Conservation (phyloP, 1,140 invertebrate genomes). For the Lepidurus apus region DNA sequence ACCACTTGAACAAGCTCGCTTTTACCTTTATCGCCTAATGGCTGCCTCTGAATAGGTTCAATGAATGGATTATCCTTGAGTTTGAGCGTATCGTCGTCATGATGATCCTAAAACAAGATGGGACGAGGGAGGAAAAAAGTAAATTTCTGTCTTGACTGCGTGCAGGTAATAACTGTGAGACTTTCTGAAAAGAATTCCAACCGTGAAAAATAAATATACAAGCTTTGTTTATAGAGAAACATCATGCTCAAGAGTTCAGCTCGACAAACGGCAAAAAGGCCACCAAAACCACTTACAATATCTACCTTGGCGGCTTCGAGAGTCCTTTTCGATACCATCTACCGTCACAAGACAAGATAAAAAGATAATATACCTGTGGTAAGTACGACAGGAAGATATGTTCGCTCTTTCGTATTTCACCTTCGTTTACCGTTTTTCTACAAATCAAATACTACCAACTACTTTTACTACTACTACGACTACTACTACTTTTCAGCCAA, state of each 20-base stretch:
- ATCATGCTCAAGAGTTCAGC: neutral
- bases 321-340: slow-evolving; percentile 8
- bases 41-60: slow-evolving; percentile 76
- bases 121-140: neutral
- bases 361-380: neutral
- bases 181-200: neutral
- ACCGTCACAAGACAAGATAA: neutral
- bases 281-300: neutral
- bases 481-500: no score
- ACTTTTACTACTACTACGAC: no score
- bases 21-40: slow-evolving; percentile 85
- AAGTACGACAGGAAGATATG: neutral
- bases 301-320: slow-evolving; percentile 13
- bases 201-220: slow-evolving; percentile 23
- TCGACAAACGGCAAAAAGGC: slow-evolving; percentile 13
- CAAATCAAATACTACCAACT: no score
- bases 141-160: neutral
- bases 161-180: neutral
- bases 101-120: neutral
- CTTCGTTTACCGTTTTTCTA: neutral
- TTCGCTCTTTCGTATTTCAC: neutral
- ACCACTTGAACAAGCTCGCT: neutral
- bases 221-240: neutral
- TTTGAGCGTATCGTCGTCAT: slow-evolving; percentile 63
- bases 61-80: slow-evolving; percentile 86